These are phyloP conservation scores for Daubentonia madagascariensis DNA, from an alignment of 2,113 vertebrate species.

Conservation along the genomic window DNA sequence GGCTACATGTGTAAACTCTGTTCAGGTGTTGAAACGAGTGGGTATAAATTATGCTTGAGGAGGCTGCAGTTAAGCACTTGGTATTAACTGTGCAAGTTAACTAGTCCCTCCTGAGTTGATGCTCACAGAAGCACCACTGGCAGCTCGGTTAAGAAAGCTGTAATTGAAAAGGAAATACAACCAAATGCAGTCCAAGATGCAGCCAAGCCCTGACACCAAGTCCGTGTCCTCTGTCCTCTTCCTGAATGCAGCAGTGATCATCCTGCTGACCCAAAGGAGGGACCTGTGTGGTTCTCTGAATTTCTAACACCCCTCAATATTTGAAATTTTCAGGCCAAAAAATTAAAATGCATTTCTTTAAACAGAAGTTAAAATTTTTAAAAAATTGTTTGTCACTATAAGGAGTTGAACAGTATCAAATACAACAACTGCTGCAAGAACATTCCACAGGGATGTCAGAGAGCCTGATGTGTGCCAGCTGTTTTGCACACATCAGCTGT, in stretches of 20 bases:
- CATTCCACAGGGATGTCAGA: accelerated
- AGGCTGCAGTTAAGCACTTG: not conserved
- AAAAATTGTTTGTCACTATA: not conserved
- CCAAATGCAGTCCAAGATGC: not conserved
- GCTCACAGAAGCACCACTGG: not conserved
- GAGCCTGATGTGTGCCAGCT: not conserved
- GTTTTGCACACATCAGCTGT: not conserved
- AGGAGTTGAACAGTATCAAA: not conserved
- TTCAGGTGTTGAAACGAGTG: not conserved
- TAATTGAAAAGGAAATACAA: constrained; percentile 60
- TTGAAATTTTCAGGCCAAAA: not conserved
- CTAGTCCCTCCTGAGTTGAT: constrained; percentile 38
- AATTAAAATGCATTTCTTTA: not conserved
- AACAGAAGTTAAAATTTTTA: not conserved
- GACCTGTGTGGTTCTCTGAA: accelerated
- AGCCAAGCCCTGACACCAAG: not conserved
- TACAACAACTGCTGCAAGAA: not conserved
- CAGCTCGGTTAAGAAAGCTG: constrained; percentile 44
- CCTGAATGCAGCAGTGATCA: accelerated
- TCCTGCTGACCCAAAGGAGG: not conserved
- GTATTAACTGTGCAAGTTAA: constrained; percentile 40
- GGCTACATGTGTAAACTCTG: accelerated
- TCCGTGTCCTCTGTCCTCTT: not conserved
- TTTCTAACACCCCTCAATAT: not conserved
- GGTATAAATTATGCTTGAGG: not conserved